Evolutionary conservation across 2,797 vertebrate species (phyloP).

Genomic region (Pangasius mekongensis): DNA sequence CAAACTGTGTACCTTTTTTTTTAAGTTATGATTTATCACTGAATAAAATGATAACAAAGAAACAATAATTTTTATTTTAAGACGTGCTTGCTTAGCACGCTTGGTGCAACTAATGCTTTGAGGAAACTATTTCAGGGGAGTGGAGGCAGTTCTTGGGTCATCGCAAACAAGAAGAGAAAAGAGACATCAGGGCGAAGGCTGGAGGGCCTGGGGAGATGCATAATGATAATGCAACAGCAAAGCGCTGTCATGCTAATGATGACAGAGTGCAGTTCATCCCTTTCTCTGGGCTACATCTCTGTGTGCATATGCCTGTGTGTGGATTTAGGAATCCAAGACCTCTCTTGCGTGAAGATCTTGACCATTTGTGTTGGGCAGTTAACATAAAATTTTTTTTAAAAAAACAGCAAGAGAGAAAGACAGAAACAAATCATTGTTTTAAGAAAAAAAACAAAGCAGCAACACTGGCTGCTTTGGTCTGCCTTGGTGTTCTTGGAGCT

Average conservation of each 20-base stretch:
- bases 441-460: neutral
- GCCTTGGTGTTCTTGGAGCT: neutral
- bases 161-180: neutral
- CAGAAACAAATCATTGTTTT: neutral
- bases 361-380: neutral
- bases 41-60: neutral
- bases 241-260: slow-evolving; percentile 18
- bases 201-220: neutral
- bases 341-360: slow-evolving; percentile 24
- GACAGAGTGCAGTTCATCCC: slow-evolving; percentile 7
- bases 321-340: slow-evolving; percentile 12
- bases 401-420: neutral
- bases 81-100: neutral
- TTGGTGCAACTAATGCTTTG: neutral
- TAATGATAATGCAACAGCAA: slow-evolving; percentile 24
- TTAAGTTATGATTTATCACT: neutral
- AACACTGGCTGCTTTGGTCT: neutral
- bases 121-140: neutral
- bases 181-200: neutral
- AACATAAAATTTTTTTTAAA: neutral
- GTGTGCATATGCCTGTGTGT: neutral
- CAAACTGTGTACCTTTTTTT: neutral
- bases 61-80: neutral
- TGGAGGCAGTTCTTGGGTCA: neutral
- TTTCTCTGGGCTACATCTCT: neutral